phyloP scores from a whole-genome alignment of 2,888 invertebrate species.

The Apotomis capreana region DNA sequence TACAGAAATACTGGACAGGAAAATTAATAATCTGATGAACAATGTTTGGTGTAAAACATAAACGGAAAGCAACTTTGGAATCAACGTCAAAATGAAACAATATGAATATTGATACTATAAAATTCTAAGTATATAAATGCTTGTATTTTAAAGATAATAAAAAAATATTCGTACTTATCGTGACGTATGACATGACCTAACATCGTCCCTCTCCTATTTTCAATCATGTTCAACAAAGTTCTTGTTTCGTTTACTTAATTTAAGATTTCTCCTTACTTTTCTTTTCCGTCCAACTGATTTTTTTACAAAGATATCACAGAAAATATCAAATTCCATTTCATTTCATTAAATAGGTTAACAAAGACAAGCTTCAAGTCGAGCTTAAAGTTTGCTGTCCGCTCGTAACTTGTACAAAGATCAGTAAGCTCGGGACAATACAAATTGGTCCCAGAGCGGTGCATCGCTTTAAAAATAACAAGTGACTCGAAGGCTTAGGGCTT shows the following conservation, averaged over 20 bases:
- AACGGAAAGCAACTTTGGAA: not conserved
- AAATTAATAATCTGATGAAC: constrained; percentile 29
- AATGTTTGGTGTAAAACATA: constrained; percentile 11
- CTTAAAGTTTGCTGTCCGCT: constrained; percentile 9
- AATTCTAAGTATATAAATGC: too few relatives aligned
- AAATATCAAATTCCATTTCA: not conserved
- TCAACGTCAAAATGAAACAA: too few relatives aligned
- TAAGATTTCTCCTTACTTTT: too few relatives aligned
- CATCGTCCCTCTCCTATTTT: too few relatives aligned
- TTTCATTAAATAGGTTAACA: not conserved
- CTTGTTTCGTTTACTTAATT: too few relatives aligned
- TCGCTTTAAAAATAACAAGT: constrained; percentile 56
- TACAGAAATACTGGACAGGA: constrained; percentile 9
- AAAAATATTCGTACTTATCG: too few relatives aligned
- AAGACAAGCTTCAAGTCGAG: not conserved
- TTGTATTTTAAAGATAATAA: too few relatives aligned
- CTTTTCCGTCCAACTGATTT: too few relatives aligned
- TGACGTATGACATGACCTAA: too few relatives aligned
- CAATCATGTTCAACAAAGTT: too few relatives aligned
- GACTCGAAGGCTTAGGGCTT: constrained; percentile 26
- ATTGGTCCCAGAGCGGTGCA: constrained; percentile 61
- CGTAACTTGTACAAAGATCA: constrained; percentile 1
- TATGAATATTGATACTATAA: too few relatives aligned
- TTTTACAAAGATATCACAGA: too few relatives aligned
- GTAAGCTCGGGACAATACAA: constrained; percentile 50